These are phyloP conservation scores for Pipistrellus kuhlii DNA, from an alignment of 2,797 vertebrate genomes.

Conservation along the genomic window DNA sequence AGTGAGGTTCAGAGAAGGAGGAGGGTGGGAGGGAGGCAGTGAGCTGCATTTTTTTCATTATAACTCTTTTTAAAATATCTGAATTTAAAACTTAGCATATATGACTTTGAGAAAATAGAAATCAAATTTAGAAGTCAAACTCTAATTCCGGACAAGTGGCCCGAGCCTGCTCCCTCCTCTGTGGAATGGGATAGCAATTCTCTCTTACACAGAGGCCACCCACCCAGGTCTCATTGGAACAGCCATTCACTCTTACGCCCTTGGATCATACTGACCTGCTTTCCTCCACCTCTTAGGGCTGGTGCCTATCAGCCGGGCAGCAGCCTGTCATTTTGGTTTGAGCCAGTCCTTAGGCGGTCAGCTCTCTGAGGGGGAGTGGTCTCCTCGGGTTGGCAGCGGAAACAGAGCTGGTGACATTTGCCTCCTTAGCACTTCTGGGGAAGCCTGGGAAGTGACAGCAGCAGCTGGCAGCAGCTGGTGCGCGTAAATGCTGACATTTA, in stretches of 20 bases:
- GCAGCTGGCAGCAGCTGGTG: conserved; percentile 63
- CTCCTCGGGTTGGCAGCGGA: background rate
- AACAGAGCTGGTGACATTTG: background rate
- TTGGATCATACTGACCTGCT: background rate
- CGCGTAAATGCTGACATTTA: conserved; percentile 66
- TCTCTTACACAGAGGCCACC: background rate
- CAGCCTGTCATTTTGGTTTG: background rate
- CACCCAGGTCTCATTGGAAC: background rate
- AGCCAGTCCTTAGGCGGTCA: background rate
- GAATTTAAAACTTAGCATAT: conserved; percentile 25
- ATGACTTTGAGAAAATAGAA: conserved; percentile 14
- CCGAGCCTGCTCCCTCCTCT: background rate
- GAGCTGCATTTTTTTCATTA: conserved; percentile 49
- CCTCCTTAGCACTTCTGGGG: background rate
- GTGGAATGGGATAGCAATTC: background rate
- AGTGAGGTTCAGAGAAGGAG: background rate
- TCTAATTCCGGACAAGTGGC: background rate
- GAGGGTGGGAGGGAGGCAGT: background rate
- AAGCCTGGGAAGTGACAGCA: background rate
- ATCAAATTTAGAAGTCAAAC: conserved; percentile 39
- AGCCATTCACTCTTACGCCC: background rate
- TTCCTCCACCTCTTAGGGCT: background rate
- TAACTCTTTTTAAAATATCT: conserved; percentile 54
- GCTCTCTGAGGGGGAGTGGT: background rate
- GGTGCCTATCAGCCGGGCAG: background rate